Conservation (phyloP, 2,113 vertebrate species). For the Ophthalmotilapia sp. region DNA sequence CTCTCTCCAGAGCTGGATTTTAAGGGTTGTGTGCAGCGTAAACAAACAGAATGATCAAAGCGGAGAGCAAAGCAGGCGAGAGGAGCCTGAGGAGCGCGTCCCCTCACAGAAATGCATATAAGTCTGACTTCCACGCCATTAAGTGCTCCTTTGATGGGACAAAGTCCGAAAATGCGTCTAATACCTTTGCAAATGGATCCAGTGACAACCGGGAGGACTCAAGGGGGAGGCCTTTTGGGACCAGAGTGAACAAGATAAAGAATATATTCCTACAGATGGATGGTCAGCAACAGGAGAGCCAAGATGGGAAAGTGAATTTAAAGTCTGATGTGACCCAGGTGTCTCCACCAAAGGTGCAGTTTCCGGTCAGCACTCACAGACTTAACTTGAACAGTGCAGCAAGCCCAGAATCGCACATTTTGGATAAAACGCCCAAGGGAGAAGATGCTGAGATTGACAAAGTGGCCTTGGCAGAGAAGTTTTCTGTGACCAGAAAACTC, state of each 20-base stretch:
- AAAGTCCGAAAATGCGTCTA: slow-evolving; percentile 68
- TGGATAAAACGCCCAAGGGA: slow-evolving; percentile 75
- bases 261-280: slow-evolving; percentile 92
- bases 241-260: slow-evolving; percentile 88
- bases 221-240: slow-evolving; percentile 84
- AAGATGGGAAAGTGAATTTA: slow-evolving; percentile 72
- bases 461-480: slow-evolving; percentile 84
- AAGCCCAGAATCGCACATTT: slow-evolving; percentile 57
- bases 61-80: slow-evolving; percentile 83
- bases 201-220: slow-evolving; percentile 73
- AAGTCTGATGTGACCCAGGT: slow-evolving; percentile 65
- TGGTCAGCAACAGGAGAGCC: slow-evolving; percentile 73
- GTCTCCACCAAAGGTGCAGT: slow-evolving; percentile 64
- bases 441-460: slow-evolving; percentile 87
- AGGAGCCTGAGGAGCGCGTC: slow-evolving; percentile 86
- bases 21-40: neutral
- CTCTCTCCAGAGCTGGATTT: neutral
- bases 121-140: slow-evolving; percentile 88
- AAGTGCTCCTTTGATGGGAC: slow-evolving; percentile 87
- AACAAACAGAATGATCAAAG: slow-evolving; percentile 81
- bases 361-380: slow-evolving; percentile 68
- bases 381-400: slow-evolving; percentile 63
- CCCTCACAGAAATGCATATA: slow-evolving; percentile 88
- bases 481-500: slow-evolving; percentile 87
- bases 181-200: slow-evolving; percentile 75